These are phyloP conservation scores for Perizoma flavofasciatum DNA, from an alignment of 2,888 invertebrate species.

Conservation along the genomic window DNA sequence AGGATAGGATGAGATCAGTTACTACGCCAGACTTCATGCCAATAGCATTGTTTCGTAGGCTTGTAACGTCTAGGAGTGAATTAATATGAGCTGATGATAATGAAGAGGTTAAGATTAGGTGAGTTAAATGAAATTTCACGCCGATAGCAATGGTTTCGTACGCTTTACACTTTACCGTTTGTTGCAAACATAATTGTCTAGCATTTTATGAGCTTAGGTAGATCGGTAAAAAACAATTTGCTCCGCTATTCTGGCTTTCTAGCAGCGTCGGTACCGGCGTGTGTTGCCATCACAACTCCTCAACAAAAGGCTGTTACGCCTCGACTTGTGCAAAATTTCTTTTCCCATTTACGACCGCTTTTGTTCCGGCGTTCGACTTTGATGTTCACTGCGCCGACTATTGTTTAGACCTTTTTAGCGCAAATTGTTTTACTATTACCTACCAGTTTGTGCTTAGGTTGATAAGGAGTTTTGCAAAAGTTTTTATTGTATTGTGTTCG, in stretches of 20 bases:
- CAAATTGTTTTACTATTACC: slow-evolving; percentile 52
- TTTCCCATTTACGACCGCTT: slow-evolving; percentile 69
- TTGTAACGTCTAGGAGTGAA: too few species aligned
- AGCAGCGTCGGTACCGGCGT: background rate
- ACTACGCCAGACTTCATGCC: too few species aligned
- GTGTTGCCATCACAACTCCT: background rate
- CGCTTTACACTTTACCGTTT: too few species aligned
- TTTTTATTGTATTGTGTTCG: background rate
- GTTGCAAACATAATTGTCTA: background rate
- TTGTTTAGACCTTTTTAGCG: slow-evolving; percentile 58
- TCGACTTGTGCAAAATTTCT: slow-evolving; percentile 75
- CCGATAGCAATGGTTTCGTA: too few species aligned
- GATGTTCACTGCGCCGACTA: slow-evolving; percentile 33
- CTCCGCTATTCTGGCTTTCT: background rate
- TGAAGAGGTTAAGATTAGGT: too few species aligned
- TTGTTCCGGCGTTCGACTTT: slow-evolving; percentile 51
- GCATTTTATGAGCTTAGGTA: background rate
- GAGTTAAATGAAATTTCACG: too few species aligned
- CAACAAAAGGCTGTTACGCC: slow-evolving; percentile 22
- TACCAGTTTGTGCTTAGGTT: slow-evolving; percentile 19
- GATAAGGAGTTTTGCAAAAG: slow-evolving; percentile 15
- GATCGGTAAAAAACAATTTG: background rate
- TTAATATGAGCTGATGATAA: too few species aligned
- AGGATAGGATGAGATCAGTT: too few species aligned
- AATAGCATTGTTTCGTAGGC: too few species aligned